Evolutionary conservation across 2,888 invertebrate genomes (phyloP).

Genomic region (Galerucella pusilla): DNA sequence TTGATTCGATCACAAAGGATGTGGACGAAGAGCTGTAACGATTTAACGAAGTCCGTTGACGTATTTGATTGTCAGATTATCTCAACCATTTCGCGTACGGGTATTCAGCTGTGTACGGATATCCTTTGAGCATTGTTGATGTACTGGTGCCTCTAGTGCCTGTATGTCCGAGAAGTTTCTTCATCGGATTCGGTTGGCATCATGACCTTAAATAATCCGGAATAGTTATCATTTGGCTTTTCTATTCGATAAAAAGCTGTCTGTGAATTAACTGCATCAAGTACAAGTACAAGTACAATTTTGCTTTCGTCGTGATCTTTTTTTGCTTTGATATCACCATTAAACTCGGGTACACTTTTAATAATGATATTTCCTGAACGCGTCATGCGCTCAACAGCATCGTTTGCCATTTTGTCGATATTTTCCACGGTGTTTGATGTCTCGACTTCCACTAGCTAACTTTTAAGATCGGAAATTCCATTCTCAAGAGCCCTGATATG

Average conservation of each 20-base stretch:
- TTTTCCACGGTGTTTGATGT: background rate
- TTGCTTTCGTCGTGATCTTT: too few species aligned
- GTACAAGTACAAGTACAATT: too few species aligned
- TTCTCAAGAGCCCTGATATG: too few species aligned
- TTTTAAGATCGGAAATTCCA: constrained; percentile 1
- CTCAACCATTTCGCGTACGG: background rate
- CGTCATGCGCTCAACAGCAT: background rate
- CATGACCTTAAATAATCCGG: background rate
- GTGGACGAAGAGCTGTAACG: too few species aligned
- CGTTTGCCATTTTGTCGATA: background rate
- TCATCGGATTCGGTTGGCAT: constrained; percentile 5
- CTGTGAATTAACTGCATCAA: too few species aligned
- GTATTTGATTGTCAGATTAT: too few species aligned
- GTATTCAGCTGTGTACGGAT: background rate
- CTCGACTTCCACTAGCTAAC: background rate
- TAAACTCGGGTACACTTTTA: constrained; percentile 6
- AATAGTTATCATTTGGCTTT: background rate
- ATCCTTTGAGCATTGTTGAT: background rate
- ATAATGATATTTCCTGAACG: constrained; percentile 3
- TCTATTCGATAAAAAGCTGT: background rate
- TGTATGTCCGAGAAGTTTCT: constrained; percentile 1
- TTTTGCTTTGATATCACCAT: constrained; percentile 3
- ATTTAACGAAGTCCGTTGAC: too few species aligned
- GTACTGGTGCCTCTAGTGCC: background rate
- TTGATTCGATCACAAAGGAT: too few species aligned